Evolutionary conservation across 1,140 invertebrate genomes (phyloP).

Genomic region (Arion vulgaris): DNA sequence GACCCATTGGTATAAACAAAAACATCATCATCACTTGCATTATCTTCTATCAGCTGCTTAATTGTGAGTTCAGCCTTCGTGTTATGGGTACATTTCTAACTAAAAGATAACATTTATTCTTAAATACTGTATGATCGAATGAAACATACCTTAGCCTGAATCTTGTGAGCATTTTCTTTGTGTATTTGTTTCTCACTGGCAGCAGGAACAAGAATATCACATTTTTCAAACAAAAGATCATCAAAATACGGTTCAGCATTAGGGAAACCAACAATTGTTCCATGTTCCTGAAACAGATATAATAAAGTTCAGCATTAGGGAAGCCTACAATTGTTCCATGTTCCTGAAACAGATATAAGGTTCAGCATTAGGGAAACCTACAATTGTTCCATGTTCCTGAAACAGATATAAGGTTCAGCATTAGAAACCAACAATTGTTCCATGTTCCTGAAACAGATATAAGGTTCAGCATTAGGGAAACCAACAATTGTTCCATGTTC

Average conservation of each 20-base stretch:
- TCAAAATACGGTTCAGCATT: conserved; percentile 81
- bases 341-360: conserved; percentile 74
- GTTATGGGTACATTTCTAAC: too few species aligned
- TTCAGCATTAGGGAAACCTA: conserved; percentile 91
- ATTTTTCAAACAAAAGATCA: conserved; percentile 93
- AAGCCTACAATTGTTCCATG: conserved; percentile 95
- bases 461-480: conserved; percentile 85
- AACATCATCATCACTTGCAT: too few species aligned
- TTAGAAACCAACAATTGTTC: conserved; percentile 95
- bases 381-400: conserved; percentile 89
- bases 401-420: conserved; percentile 76
- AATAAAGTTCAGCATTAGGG: conserved; percentile 82
- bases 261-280: conserved; percentile 95
- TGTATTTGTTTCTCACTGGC: conserved; percentile 97
- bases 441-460: conserved; percentile 78
- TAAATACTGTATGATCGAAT: too few species aligned
- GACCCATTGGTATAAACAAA: too few species aligned
- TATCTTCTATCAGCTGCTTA: too few species aligned
- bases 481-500: conserved; percentile 94
- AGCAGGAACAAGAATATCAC: conserved; percentile 98
- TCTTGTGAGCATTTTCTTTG: conserved; percentile 90
- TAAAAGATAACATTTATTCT: too few species aligned
- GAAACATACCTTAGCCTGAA: conserved; percentile 87
- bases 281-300: conserved; percentile 79
- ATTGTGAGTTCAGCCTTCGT: too few species aligned